Base-by-base conservation (phyloP, 2,113 vertebrate species). In the Ageneiosus marmoratus region DNA sequence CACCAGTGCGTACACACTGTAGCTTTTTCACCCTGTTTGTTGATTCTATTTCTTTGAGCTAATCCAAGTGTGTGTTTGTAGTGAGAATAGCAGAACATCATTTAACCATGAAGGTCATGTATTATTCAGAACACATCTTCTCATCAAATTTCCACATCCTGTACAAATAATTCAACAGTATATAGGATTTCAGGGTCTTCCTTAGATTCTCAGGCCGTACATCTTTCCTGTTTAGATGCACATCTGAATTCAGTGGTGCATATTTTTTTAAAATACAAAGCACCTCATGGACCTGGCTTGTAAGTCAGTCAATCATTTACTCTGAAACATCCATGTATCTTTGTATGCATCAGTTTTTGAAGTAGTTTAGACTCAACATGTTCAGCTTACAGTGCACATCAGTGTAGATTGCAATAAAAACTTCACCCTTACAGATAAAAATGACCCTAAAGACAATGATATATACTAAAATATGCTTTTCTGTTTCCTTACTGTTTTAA, bases 101-200 rank as follows among this genome's bases (percentile, higher is more conserved):
- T 88, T 78, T 86, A 65, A 78, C 51, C 41, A 81, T 32, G 80
- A 83, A 70, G 78, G 63, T 86, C 86, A 88, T 92, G 69, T 79
- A 85, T 93, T 92, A 92, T 91, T 92, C 78, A 91, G 88, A 90
- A 88, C 72, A 90, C 78, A 69, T 88, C 56, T 63, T 86, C 89
- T 90, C 84, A 83, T 83, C 88, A 91, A 84, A 81, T 46, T 58
- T 80, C 78, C 82, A 79, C 82, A 75, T 80, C 84, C 82, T 37
- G 63, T 76, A 86, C 79, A 89, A 87, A 90, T 89, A 32, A 89
- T 75, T 84, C 85, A 81, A 81, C 67, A 82, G 84, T 46, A 2
- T 67, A 67, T 90, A 83, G 79, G 77, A 83, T 90, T 88, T 80
- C 86, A 73, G 29, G 11, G 50, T 77, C 78, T 83, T 22, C 37